Base-by-base conservation (phyloP, 2,888 invertebrate genomes). In the Lepidochitona cinerea region DNA sequence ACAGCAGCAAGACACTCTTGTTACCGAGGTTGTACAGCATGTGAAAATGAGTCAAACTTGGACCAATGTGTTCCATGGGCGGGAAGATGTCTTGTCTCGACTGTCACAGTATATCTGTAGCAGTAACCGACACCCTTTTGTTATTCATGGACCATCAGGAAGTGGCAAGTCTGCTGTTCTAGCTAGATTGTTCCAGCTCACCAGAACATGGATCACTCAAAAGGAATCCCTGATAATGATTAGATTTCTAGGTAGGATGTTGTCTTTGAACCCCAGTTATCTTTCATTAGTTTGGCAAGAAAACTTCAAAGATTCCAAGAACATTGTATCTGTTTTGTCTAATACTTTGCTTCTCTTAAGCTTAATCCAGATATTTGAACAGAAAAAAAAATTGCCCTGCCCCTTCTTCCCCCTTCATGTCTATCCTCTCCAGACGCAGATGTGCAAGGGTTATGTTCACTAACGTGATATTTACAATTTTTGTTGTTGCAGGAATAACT, bases 81-180 rank as follows among this genome's bases (percentile, higher is more conserved):
- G 76, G 9, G 59, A 71, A n/a, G 73, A 72, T n/a, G 64, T 79
- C 23, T 36, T 83, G 18, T 73, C 75, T 36, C 37, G 65, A 6
- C 69, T 83, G 5, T 68, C 76, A 71, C 70, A 74, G 12, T 81
- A 81, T 64, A 36, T 66, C 2, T 18, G 37, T 3, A 37, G 68
- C 9, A 49, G 69, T 3, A 35, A 70, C 7, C 12, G 37, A 18
- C 37, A 71, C n/a, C 82, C 81, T 7, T 69, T 83, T 41, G 76
- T 83, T 9, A 68, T 83, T 12, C 73, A 78, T 41, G 83, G 83
- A 3, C 68, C 72, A 41, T 81, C 80, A 7, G 83, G 83, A 5
- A 75, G 80, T 37, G 83, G 83, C 5, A 84, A 83, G 75, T 81
- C 83, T 2, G 83, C 81, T 1, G 77, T 84, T 29, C 68, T 84